Evolutionary conservation across 2,797 vertebrate species (phyloP), one percentile per base, ranked within the genome.

Genomic region (Ammospiza maritima): DNA sequence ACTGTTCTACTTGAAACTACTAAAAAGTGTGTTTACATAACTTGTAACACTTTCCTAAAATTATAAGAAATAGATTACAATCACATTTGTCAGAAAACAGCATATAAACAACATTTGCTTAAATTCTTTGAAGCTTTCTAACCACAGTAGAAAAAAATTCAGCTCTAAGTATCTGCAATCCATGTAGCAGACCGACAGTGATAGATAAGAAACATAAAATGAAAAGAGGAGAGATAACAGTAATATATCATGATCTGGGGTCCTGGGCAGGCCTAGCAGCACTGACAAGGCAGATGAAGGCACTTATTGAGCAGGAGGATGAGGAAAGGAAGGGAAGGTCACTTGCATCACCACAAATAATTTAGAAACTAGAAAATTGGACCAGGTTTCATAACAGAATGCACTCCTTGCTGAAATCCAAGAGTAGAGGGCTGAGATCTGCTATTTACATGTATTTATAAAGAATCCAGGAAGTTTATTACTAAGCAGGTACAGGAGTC

Each of bases 221-320:
- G 32, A 72, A 53, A 84, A 76, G 13, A 17, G 30, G 16, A 23
- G 70, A 60, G 48, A 10, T 56, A 64, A 70, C 26, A 86, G 48
- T 19, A 64, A 36, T 12, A 21, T 13, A 40, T 44, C 19, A 10
- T 2, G 22, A 34, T 0, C 0, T 3, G 17, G 58, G 17, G 32
- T 29, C 50, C 61, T 38, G 53, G 34, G 26, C 29, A 88, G 65
- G 21, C 10, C 38, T 30, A 27, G 21, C 5, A n/a, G 47, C n/a
- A 40, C 19, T 32, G 65, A 48, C 38, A 47, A 27, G 30, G 45
- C 1, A 2, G 23, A 50, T 65, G 32, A 77, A 74, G 67, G 48
- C 44, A 50, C 27, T 44, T 11, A 3, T 0, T 2, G 36, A 53
- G 10, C 0, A 3, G 21, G 11, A 80, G 16, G 26, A 29, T 14